Conservation (phyloP, 1,140 invertebrate species). For the Antheraea mylitta region DNA sequence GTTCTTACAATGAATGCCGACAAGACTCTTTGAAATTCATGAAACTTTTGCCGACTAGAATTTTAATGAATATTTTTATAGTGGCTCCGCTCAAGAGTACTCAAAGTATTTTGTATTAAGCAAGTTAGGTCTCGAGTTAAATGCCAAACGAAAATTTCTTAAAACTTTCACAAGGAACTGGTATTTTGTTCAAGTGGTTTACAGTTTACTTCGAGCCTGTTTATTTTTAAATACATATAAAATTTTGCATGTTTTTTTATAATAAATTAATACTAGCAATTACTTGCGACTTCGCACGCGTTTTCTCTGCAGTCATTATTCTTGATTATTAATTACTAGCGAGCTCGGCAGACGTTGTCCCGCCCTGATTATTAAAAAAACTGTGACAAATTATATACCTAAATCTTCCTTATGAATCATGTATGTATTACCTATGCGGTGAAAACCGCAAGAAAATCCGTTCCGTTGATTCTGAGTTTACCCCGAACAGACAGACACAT, state of each 20-base stretch:
- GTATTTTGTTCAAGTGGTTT: constrained; percentile 34
- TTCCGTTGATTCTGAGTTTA: too few relatives aligned
- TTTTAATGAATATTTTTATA: constrained; percentile 10
- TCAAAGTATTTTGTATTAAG: constrained; percentile 18
- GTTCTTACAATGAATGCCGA: not conserved
- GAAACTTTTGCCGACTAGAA: constrained; percentile 1
- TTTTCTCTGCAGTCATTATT: too few relatives aligned
- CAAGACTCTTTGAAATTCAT: not conserved
- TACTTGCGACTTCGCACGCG: too few relatives aligned
- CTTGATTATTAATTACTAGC: too few relatives aligned
- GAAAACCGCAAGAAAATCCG: too few relatives aligned
- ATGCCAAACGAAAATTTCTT: constrained; percentile 36
- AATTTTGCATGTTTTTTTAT: not conserved
- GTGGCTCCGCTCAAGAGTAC: constrained; percentile 9
- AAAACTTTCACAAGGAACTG: constrained; percentile 26
- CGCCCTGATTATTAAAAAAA: too few relatives aligned
- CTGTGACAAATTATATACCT: too few relatives aligned
- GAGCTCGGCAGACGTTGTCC: too few relatives aligned
- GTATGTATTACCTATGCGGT: too few relatives aligned
- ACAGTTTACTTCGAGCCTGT: not conserved
- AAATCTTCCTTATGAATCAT: too few relatives aligned
- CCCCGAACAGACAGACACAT: too few relatives aligned
- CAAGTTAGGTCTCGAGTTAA: constrained; percentile 23
- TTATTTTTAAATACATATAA: not conserved
- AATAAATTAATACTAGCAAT: too few relatives aligned